Evolutionary conservation across 2,797 vertebrate species (phyloP).

Genomic region (Sebastes nivosus): DNA sequence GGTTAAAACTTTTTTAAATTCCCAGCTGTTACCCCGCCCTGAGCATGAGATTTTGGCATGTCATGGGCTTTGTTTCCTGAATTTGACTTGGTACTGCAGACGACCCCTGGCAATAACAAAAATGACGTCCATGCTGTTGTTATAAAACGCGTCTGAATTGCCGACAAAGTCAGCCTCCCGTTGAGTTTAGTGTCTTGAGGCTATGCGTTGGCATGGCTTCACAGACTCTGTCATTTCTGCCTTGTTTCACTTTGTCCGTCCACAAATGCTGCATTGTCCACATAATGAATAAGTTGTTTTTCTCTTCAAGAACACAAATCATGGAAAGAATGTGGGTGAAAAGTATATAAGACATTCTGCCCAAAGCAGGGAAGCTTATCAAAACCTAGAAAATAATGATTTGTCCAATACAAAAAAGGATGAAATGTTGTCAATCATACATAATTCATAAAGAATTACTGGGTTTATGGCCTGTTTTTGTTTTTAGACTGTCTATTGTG

Average conservation of each 20-base stretch:
- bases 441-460: neutral
- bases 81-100: constrained; percentile 13
- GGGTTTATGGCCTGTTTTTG: neutral
- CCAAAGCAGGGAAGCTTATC: constrained; percentile 4
- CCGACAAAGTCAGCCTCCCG: constrained; percentile 15
- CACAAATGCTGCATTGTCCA: constrained; percentile 14
- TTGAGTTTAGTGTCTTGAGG: constrained; percentile 15
- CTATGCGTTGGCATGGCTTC: constrained; percentile 27
- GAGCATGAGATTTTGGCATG: constrained; percentile 4
- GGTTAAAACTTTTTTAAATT: constrained; percentile 6
- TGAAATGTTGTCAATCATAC: neutral
- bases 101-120: constrained; percentile 27
- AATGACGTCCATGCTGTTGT: neutral
- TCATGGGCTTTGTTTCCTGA: constrained; percentile 29
- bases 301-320: constrained; percentile 4
- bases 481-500: neutral
- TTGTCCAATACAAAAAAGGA: neutral
- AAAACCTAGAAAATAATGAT: constrained; percentile 14
- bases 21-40: constrained; percentile 4
- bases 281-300: neutral
- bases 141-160: constrained; percentile 6
- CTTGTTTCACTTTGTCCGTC: constrained; percentile 13
- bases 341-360: neutral
- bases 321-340: neutral
- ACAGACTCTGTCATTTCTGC: constrained; percentile 10